Conservation (phyloP, 2,113 vertebrate species). For the Dolichotis patagonum region DNA sequence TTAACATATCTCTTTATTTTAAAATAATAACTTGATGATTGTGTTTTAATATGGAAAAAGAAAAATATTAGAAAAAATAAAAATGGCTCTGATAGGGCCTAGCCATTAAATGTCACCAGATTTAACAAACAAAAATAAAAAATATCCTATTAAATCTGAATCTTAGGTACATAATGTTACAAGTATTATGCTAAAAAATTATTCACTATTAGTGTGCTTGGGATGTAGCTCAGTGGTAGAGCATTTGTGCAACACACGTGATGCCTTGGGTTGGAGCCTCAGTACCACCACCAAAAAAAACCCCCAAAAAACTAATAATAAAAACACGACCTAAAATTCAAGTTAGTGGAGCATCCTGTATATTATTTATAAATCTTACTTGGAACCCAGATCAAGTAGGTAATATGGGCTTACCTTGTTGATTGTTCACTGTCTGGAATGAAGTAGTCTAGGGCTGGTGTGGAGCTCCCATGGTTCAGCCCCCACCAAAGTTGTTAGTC, state of each 20-base stretch:
- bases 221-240: neutral
- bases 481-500: neutral
- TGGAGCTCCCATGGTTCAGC: neutral
- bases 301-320: neutral
- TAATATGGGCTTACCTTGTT: neutral
- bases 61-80: slow-evolving; percentile 39
- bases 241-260: neutral
- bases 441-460: neutral
- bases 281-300: neutral
- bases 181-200: neutral
- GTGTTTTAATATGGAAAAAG: slow-evolving; percentile 38
- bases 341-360: neutral
- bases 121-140: slow-evolving; percentile 20
- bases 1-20: slow-evolving; percentile 40
- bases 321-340: neutral
- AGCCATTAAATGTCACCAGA: slow-evolving; percentile 33
- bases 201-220: neutral
- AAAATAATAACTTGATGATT: neutral
- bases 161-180: slow-evolving; percentile 20
- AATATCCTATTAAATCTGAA: neutral
- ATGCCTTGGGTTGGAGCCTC: neutral
- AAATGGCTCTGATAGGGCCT: neutral
- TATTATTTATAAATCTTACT: neutral
- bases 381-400: slow-evolving; percentile 4
- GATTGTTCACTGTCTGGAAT: neutral